These are phyloP conservation scores for Drosophila sordidula DNA, from an alignment of 2,888 invertebrate species.

Conservation along the genomic window DNA sequence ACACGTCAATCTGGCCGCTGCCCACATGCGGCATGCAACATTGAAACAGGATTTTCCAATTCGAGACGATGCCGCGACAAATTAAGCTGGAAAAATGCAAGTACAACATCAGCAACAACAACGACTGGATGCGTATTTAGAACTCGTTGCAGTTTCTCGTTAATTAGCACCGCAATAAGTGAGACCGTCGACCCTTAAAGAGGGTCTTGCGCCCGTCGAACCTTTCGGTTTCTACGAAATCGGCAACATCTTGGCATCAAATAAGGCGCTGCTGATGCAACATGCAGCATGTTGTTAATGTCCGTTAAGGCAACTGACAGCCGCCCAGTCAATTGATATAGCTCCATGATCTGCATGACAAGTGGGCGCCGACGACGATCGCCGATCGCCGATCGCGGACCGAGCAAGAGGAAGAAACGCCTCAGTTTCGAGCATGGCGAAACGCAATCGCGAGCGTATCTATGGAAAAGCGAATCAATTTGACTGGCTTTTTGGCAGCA, in stretches of 20 bases:
- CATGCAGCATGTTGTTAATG: slow-evolving; percentile 70
- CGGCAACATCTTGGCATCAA: slow-evolving; percentile 58
- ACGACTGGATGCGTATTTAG: slow-evolving; percentile 42
- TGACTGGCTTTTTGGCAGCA: slow-evolving; percentile 22
- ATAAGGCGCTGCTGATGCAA: slow-evolving; percentile 55
- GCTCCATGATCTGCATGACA: slow-evolving; percentile 46
- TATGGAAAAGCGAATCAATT: slow-evolving; percentile 29
- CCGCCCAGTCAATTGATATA: slow-evolving; percentile 68
- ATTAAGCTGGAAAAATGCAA: slow-evolving; percentile 74
- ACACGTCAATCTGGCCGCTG: slow-evolving; percentile 75
- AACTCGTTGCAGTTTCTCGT: slow-evolving; percentile 70
- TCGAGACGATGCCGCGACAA: slow-evolving; percentile 70
- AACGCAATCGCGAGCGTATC: background rate
- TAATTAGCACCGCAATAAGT: slow-evolving; percentile 74
- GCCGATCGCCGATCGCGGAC: background rate
- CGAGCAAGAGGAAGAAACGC: slow-evolving; percentile 4
- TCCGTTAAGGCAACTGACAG: slow-evolving; percentile 75
- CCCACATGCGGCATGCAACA: slow-evolving; percentile 73
- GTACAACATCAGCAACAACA: slow-evolving; percentile 43
- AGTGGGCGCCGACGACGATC: slow-evolving; percentile 50
- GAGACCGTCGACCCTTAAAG: slow-evolving; percentile 34
- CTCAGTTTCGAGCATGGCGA: background rate
- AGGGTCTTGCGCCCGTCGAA: background rate
- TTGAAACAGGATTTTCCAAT: slow-evolving; percentile 72
- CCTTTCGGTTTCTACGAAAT: slow-evolving; percentile 75